Base-by-base conservation (phyloP, 1,140 invertebrate species). In the Apis cerana region DNA sequence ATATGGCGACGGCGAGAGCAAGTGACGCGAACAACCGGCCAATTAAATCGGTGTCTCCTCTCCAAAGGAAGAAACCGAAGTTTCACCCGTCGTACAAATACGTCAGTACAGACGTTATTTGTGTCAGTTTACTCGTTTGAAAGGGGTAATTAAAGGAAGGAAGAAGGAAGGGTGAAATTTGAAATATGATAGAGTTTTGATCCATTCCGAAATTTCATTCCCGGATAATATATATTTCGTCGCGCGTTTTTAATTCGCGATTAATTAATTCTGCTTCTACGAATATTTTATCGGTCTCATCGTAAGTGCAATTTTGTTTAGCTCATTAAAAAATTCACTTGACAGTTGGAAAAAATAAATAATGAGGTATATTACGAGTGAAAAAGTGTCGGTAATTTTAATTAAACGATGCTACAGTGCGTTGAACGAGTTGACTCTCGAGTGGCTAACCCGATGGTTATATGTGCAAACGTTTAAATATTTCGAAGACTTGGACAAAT, bases 1-100 rank as follows among this genome's bases (percentile, higher is more conserved):
- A 88, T 69, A 71, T 77, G 58, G 79, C 85, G 82, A 59, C 64
- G 78, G 56, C 64, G 78, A n/a, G 76, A 87, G 54, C 59, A 83
- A 88, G 27, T 80, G 88, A 70, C 64, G 69, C 83, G 88, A 62
- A 85, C 77, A 85, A 84, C 68, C 64, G 67, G 62, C 74, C 80
- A 89, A 89, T 89, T 87, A 89, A 85, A 27, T 43, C 62, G 52
- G 48, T 58, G 70, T n/a, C 52, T 64, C 69, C 17, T 43, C 33
- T 43, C 33, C 21, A 62, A 76, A n/a, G 59, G 27, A 33, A 78
- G 69, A 69, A 85, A 85, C 54, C 76, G 21, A 48, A 56, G 33
- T 75, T 67, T 58, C 33, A 50, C 21, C 62, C 23, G 15, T 62
- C 48, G 58, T 33, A 27, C n/a, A 5, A 8, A 71, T 13, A 27